phyloP scores from a whole-genome alignment of 1,140 invertebrate genomes.

The Harpegnathos saltator region DNA sequence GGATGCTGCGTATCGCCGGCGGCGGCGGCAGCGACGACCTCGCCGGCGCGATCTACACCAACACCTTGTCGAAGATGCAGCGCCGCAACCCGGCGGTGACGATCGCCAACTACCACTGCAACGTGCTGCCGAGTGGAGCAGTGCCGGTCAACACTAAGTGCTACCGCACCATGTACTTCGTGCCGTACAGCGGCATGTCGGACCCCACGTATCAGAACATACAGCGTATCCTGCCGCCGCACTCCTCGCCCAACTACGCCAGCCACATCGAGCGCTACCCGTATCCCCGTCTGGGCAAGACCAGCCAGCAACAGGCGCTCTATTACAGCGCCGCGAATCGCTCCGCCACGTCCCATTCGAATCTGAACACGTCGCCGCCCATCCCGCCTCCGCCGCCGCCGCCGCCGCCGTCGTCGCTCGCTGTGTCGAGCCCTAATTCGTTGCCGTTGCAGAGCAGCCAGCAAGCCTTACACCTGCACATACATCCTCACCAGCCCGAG shows the following conservation, averaged over 20 bases:
- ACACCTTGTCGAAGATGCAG: slow-evolving; percentile 74
- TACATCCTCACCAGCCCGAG: slow-evolving; percentile 81
- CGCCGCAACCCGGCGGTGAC: slow-evolving; percentile 74
- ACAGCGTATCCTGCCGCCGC: slow-evolving; percentile 82
- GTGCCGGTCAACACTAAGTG: slow-evolving; percentile 78
- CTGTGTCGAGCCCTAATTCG: slow-evolving; percentile 39
- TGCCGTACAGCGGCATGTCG: slow-evolving; percentile 89
- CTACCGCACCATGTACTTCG: slow-evolving; percentile 89
- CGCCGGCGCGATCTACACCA: slow-evolving; percentile 63
- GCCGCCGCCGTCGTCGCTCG: slow-evolving; percentile 28
- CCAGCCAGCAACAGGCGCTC: slow-evolving; percentile 63
- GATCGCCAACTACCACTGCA: slow-evolving; percentile 73
- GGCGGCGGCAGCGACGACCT: slow-evolving; percentile 52
- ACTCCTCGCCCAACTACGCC: slow-evolving; percentile 81
- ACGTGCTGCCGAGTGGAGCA: slow-evolving; percentile 63
- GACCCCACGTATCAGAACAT: slow-evolving; percentile 85
- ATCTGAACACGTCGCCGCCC: slow-evolving; percentile 50
- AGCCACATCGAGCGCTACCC: slow-evolving; percentile 84
- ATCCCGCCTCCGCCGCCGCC: slow-evolving; percentile 18
- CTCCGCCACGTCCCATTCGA: slow-evolving; percentile 54
- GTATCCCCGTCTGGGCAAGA: slow-evolving; percentile 75
- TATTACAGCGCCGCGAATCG: slow-evolving; percentile 77
- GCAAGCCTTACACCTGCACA: slow-evolving; percentile 75
- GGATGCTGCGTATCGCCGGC: slow-evolving; percentile 75
- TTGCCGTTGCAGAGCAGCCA: slow-evolving; percentile 43